Percentiles rank a stretch among this genome's conserved stretches.
Conservation (phyloP, 2,797 vertebrate genomes). For the Tenualosa ilisha region DNA sequence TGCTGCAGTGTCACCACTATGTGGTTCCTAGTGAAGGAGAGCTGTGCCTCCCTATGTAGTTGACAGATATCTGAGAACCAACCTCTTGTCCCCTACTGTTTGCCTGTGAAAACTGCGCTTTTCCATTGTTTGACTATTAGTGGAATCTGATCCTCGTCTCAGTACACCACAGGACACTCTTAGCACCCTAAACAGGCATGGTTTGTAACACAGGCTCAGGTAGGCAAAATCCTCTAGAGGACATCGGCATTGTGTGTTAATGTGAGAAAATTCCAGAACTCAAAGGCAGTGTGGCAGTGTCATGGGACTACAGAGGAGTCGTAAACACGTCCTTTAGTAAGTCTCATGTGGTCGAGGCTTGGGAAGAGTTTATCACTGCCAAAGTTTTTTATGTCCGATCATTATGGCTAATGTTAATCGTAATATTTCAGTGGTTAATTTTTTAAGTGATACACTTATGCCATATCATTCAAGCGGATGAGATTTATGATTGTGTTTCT, state of each 20-base stretch:
- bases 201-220: not conserved
- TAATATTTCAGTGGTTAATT: not conserved
- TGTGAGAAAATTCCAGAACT: not conserved
- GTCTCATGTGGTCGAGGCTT: not conserved
- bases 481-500: not conserved
- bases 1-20: conserved; percentile 42
- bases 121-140: not conserved
- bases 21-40: conserved; percentile 31
- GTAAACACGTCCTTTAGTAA: not conserved
- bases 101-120: not conserved
- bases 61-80: not conserved
- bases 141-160: not conserved
- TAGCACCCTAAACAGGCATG: not conserved
- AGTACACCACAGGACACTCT: not conserved
- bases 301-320: not conserved
- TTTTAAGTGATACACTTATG: not conserved
- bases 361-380: not conserved
- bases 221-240: not conserved
- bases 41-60: not conserved
- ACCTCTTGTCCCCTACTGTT: not conserved
- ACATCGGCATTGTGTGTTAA: not conserved
- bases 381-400: not conserved
- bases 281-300: not conserved
- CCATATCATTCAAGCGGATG: not conserved
- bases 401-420: not conserved